Percentiles rank a stretch among this genome's conserved stretches.
Evolutionary conservation across 2,888 invertebrate genomes (phyloP).

Genomic region (Chrysotoxum bicinctum): DNA sequence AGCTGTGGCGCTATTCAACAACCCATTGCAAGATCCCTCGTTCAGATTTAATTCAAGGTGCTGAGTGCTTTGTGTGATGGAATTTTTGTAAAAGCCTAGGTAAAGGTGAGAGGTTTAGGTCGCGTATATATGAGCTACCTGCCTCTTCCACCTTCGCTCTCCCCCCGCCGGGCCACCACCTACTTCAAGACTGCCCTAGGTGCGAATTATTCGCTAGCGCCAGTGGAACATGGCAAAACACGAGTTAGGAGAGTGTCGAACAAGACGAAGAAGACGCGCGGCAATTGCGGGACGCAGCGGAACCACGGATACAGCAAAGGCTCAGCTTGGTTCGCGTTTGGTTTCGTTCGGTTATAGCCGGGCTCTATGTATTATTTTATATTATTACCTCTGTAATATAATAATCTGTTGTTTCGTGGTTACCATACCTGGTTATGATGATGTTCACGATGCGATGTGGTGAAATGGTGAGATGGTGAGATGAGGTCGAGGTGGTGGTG

Average conservation of each 20-base stretch:
- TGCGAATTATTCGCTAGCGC: conserved; percentile 70
- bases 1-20: conserved; percentile 51
- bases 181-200: conserved; percentile 37
- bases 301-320: conserved; percentile 16
- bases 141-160: background rate
- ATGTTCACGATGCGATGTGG: conserved; percentile 51
- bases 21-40: conserved; percentile 50
- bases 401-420: conserved; percentile 68
- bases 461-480: conserved; percentile 40
- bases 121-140: conserved; percentile 31
- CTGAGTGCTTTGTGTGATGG: conserved; percentile 43
- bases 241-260: conserved; percentile 68
- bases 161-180: background rate
- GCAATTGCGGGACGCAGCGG: background rate
- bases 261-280: conserved; percentile 36
- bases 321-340: conserved; percentile 24
- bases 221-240: conserved; percentile 65
- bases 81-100: conserved; percentile 50
- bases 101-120: conserved; percentile 72
- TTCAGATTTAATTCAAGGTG: conserved; percentile 27
- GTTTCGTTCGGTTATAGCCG: conserved; percentile 7
- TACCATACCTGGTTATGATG: conserved; percentile 62
- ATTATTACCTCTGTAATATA: conserved; percentile 70
- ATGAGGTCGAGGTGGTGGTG: conserved; percentile 27
- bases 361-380: conserved; percentile 19